Percentiles rank a stretch among this genome's conserved stretches.
These are phyloP conservation scores for Blastobasis adustella DNA, from an alignment of 2,888 invertebrate genomes.

Conservation along the genomic window DNA sequence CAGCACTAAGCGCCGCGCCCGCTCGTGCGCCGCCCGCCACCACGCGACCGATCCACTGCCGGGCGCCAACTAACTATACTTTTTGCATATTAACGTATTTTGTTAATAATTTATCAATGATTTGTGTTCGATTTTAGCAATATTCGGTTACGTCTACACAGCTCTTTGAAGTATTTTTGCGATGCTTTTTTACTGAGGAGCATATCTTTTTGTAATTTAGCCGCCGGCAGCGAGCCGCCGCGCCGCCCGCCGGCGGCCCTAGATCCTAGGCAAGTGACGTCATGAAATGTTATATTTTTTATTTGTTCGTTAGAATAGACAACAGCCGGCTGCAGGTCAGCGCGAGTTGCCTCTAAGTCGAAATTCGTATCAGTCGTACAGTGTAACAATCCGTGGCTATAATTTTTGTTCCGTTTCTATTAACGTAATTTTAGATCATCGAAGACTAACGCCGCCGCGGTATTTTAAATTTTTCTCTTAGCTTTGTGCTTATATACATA, in stretches of 20 bases:
- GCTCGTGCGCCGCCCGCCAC: not conserved
- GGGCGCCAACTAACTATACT: slow-evolving; percentile 32
- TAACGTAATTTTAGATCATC: slow-evolving; percentile 13
- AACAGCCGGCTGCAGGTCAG: not conserved
- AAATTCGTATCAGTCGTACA: not conserved
- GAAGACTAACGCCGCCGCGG: slow-evolving; percentile 26
- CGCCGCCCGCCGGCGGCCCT: not conserved
- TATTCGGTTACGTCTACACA: slow-evolving; percentile 48
- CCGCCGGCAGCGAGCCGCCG: not conserved
- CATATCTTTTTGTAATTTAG: slow-evolving; percentile 26
- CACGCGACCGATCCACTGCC: slow-evolving; percentile 10
- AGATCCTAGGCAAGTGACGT: not conserved
- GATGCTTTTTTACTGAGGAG: slow-evolving; percentile 47
- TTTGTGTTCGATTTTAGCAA: slow-evolving; percentile 56
- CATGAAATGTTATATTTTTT: not conserved
- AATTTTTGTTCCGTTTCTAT: slow-evolving; percentile 27
- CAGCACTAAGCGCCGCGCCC: slow-evolving; percentile 52
- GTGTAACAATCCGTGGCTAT: slow-evolving; percentile 22
- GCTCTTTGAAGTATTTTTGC: slow-evolving; percentile 61
- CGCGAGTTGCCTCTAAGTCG: not conserved
- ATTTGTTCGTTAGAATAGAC: not conserved
- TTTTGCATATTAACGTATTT: slow-evolving; percentile 65
- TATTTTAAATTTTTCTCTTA: slow-evolving; percentile 16
- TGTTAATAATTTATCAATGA: slow-evolving; percentile 61
- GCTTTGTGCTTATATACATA: slow-evolving; percentile 24